Base-by-base conservation (phyloP, 2,113 vertebrate genomes). In the Oncorhynchus tshawytscha region DNA sequence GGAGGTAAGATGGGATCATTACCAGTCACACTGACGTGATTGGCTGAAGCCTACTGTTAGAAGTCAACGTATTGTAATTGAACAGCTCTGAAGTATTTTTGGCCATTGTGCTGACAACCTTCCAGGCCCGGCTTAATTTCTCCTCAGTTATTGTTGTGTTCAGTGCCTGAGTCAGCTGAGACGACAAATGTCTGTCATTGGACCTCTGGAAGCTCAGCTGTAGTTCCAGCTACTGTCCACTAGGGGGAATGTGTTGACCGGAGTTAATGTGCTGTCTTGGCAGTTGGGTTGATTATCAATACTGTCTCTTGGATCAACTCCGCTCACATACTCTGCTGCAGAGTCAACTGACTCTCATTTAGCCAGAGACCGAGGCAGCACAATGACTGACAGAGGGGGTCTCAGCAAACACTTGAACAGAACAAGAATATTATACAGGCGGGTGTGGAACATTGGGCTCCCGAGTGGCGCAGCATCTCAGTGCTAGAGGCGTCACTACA, bases 1-100 rank as follows among this genome's bases (percentile, higher is more conserved):
- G 95, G 82, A 99, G 97, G 97, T 99, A 93, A 90, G 93, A 86
- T 34, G 0, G 7, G 85, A 81, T 54, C 71, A 77, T 78, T 54
- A 72, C 75, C 11, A 72, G 20, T 59, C 18, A 22, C n/a, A 1
- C n/a, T n/a, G 9, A 45, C 9, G 9, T 22, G 7, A 11, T n/a
- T n/a, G 60, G 22, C 3, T 22, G 60, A 8, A 1, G 15, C 49
- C 49, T 5, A 54, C 51, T 18, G 51, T 5, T 54, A 54, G 4
- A 3, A 54, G 8, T 45, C 39, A 45, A 45, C 39, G 9, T 11
- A 12, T 45, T 45, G 39, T 12, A 45, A 45, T 45, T 1, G 1
- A 54, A 18, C 49, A 54, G 18, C 51, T 54, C 5, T 54, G 1
- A 16, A 18, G 51, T 54, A 54, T 15, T 18, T 54, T 18, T 18